Percentiles rank a stretch among this genome's conserved stretches.
Conservation (phyloP, 2,797 vertebrate genomes). For the Enteromius thamalakanensis region DNA sequence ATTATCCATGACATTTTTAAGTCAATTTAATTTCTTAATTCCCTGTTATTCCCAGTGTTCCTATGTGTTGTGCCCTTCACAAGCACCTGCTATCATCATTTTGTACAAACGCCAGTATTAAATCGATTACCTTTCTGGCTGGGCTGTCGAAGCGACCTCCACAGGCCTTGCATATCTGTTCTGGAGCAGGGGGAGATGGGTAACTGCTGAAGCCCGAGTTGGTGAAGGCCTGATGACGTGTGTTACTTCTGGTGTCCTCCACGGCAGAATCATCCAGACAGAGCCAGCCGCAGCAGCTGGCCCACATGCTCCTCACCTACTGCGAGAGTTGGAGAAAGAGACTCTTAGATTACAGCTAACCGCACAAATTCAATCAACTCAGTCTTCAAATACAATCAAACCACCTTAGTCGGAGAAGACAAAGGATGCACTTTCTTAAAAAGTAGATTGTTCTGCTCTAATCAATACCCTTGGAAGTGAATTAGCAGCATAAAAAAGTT, state of each 20-base stretch:
- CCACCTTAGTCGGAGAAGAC: conserved; percentile 1
- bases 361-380: background rate
- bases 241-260: conserved; percentile 61
- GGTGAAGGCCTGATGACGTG: conserved; percentile 81
- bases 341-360: background rate
- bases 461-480: conserved; percentile 13
- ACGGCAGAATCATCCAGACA: conserved; percentile 84
- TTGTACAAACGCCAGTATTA: background rate
- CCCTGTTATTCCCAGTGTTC: background rate
- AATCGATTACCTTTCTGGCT: conserved; percentile 81
- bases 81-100: background rate
- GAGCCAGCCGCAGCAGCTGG: conserved; percentile 92
- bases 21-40: background rate
- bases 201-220: conserved; percentile 85
- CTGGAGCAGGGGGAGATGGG: conserved; percentile 77
- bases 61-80: background rate
- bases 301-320: conserved; percentile 81
- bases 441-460: background rate
- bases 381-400: background rate
- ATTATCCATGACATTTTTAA: background rate
- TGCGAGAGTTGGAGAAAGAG: conserved; percentile 3
- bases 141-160: conserved; percentile 74
- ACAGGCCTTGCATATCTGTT: conserved; percentile 85
- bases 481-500: conserved; percentile 17
- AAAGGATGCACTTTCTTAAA: conserved; percentile 11